Conservation (phyloP, 2,888 invertebrate species). For the Tromatobia lineatoria region DNA sequence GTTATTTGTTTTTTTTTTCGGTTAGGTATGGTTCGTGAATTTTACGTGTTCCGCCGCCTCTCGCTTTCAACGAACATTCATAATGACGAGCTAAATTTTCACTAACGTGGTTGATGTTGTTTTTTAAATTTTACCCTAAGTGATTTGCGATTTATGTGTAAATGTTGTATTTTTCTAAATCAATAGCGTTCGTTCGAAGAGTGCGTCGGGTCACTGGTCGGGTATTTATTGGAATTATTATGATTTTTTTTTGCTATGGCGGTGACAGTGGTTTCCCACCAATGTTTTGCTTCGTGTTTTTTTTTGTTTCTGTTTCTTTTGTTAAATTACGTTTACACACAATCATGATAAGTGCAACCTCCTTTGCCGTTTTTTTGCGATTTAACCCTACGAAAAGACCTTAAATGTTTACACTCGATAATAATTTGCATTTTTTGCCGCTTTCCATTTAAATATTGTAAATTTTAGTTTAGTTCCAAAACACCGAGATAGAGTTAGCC, state of each 20-base stretch:
- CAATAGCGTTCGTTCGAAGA: slow-evolving; percentile 60
- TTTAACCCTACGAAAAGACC: slow-evolving; percentile 82
- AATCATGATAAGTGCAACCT: slow-evolving; percentile 81
- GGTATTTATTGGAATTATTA: slow-evolving; percentile 6
- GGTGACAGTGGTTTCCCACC: slow-evolving; percentile 36
- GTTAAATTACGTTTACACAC: slow-evolving; percentile 82
- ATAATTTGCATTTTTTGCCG: slow-evolving; percentile 77
- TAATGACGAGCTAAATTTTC: slow-evolving; percentile 74
- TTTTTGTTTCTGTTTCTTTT: slow-evolving; percentile 44
- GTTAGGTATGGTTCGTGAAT: slow-evolving; percentile 66
- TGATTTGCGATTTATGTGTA: slow-evolving; percentile 25
- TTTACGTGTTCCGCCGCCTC: slow-evolving; percentile 74
- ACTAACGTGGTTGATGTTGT: slow-evolving; percentile 29
- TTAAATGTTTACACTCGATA: slow-evolving; percentile 82
- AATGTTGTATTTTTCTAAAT: slow-evolving; percentile 28
- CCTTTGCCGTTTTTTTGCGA: slow-evolving; percentile 73
- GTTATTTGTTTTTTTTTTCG: slow-evolving; percentile 59
- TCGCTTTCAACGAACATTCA: slow-evolving; percentile 77
- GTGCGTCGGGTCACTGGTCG: slow-evolving; percentile 29
- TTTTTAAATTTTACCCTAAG: slow-evolving; percentile 35
- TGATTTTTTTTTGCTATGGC: neutral
- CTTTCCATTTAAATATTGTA: slow-evolving; percentile 81
- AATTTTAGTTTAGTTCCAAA: slow-evolving; percentile 84
- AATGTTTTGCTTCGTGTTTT: slow-evolving; percentile 57
- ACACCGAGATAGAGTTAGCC: slow-evolving; percentile 84